phyloP scores from a whole-genome alignment of 2,113 vertebrate species.

The Arothron firmamentum region DNA sequence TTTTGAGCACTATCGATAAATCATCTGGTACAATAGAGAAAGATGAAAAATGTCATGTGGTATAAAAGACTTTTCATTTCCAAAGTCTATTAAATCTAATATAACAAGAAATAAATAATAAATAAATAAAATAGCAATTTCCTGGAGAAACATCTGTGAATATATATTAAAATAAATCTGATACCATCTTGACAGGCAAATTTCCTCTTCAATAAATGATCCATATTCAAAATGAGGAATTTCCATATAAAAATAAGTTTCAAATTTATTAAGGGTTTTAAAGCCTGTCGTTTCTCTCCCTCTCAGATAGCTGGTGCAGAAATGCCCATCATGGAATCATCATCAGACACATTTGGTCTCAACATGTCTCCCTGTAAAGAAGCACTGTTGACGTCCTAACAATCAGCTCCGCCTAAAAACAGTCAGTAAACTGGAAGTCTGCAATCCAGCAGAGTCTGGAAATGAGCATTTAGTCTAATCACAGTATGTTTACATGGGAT shows the following conservation, averaged over 20 bases:
- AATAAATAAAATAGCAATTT: constrained; percentile 69
- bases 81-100: constrained; percentile 62
- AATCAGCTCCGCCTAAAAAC: constrained; percentile 17
- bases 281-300: constrained; percentile 37
- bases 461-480: too few species aligned
- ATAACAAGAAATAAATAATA: constrained; percentile 64
- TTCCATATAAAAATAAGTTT: constrained; percentile 54
- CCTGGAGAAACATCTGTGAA: constrained; percentile 61
- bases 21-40: constrained; percentile 44
- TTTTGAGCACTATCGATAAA: constrained; percentile 43
- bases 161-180: constrained; percentile 61
- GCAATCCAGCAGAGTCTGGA: constrained; percentile 14
- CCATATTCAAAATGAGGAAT: constrained; percentile 56
- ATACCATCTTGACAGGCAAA: constrained; percentile 71
- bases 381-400: constrained; percentile 20
- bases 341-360: constrained; percentile 15
- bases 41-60: constrained; percentile 35
- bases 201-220: constrained; percentile 67
- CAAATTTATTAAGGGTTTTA: constrained; percentile 55
- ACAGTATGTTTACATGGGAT: too few species aligned
- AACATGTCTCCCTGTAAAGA: constrained; percentile 11
- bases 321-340: constrained; percentile 8
- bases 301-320: constrained; percentile 10
- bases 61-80: constrained; percentile 58
- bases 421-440: constrained; percentile 1